phyloP scores from a whole-genome alignment of 1,140 invertebrate genomes.

The Drosophila sechellia region DNA sequence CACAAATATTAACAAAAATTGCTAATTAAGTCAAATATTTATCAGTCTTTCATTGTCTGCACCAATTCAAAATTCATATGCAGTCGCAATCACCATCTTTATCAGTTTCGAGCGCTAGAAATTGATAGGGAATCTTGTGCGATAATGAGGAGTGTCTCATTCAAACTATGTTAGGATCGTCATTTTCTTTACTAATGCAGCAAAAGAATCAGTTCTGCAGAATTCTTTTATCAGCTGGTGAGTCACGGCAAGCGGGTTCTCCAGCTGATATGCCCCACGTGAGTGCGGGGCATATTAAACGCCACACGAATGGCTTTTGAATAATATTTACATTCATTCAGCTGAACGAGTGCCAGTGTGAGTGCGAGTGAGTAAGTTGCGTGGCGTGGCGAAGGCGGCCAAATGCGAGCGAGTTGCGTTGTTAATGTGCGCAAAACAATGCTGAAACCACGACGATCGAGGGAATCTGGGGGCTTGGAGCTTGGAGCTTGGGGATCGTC shows the following conservation, averaged over 20 bases:
- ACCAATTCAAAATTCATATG: neutral
- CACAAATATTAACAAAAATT: too few species aligned
- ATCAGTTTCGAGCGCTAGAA: neutral
- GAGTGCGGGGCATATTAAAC: constrained; percentile 32
- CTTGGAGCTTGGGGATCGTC: constrained; percentile 6
- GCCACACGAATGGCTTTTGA: constrained; percentile 68
- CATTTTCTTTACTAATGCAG: constrained; percentile 1
- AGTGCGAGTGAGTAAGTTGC: constrained; percentile 27
- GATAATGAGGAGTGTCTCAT: neutral
- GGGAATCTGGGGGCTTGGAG: neutral
- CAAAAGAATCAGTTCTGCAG: too few species aligned
- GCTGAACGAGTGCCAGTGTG: constrained; percentile 20
- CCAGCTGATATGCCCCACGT: constrained; percentile 35
- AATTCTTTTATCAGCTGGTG: neutral
- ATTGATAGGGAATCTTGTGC: neutral
- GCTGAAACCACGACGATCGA: constrained; percentile 31
- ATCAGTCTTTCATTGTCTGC: neutral
- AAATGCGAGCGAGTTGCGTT: constrained; percentile 64
- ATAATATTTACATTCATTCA: constrained; percentile 75
- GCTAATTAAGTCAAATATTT: neutral
- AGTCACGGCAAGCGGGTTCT: constrained; percentile 10
- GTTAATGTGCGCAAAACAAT: constrained; percentile 75
- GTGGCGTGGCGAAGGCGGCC: constrained; percentile 43
- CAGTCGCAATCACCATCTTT: neutral
- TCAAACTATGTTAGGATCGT: neutral